A percentile compares a stretch with the other conserved stretches of the same genome.
Conservation (phyloP, 1,140 invertebrate species). For the Ips nitidus region DNA sequence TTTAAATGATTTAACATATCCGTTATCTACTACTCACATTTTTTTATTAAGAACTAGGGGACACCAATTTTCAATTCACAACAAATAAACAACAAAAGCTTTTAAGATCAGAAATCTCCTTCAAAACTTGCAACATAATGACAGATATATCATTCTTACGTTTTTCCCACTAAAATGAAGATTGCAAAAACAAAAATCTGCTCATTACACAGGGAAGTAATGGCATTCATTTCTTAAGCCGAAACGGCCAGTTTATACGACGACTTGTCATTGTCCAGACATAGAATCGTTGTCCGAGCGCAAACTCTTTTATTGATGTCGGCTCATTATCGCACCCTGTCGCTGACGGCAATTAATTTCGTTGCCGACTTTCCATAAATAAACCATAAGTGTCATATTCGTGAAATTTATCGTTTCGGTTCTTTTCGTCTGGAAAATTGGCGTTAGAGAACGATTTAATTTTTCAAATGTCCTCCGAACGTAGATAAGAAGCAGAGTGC, state of each 20-base stretch:
- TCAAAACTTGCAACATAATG: too few species aligned
- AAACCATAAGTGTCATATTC: conserved; percentile 37
- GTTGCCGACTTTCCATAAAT: conserved; percentile 32
- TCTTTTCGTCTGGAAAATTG: conserved; percentile 21
- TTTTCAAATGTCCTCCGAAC: conserved; percentile 10
- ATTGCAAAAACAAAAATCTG: too few species aligned
- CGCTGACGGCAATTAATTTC: conserved; percentile 35
- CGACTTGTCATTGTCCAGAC: conserved; percentile 29
- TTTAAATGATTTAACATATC: too few species aligned
- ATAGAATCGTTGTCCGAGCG: conserved; percentile 27
- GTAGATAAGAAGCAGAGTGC: neutral
- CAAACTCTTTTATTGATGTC: conserved; percentile 31
- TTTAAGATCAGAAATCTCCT: too few species aligned
- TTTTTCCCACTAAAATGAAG: too few species aligned
- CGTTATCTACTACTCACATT: too few species aligned
- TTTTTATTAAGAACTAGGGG: too few species aligned
- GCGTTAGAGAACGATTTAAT: conserved; percentile 21
- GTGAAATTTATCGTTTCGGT: conserved; percentile 29
- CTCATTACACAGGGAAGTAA: too few species aligned
- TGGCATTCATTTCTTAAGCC: conserved; percentile 1
- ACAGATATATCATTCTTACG: too few species aligned
- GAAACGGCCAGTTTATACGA: conserved; percentile 23
- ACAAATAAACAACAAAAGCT: too few species aligned
- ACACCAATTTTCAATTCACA: too few species aligned
- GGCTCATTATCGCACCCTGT: conserved; percentile 35